phyloP scores from a whole-genome alignment of 1,140 invertebrate genomes.

The Diabrotica undecimpunctata region DNA sequence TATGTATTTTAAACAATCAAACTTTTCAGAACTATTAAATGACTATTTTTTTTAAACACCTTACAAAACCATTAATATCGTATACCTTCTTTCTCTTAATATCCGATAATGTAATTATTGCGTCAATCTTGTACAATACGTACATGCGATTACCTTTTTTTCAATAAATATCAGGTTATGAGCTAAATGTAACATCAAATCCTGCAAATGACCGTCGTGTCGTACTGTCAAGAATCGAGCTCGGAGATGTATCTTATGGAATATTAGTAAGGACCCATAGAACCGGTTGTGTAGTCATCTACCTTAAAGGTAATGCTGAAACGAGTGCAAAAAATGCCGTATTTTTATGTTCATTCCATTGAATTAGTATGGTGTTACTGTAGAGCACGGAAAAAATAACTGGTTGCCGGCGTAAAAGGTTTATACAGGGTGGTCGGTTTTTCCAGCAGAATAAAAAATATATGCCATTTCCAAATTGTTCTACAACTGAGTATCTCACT shows the following conservation, averaged over 20 bases:
- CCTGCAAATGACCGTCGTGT: background rate
- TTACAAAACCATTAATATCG: too few species aligned
- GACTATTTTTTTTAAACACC: too few species aligned
- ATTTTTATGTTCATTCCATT: conserved; percentile 1
- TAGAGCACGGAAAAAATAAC: conserved; percentile 2
- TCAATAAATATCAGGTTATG: background rate
- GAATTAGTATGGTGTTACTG: conserved; percentile 2
- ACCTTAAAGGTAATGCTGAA: conserved; percentile 1
- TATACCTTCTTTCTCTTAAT: too few species aligned
- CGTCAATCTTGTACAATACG: too few species aligned
- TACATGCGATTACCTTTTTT: too few species aligned
- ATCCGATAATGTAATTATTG: too few species aligned
- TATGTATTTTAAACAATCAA: too few species aligned
- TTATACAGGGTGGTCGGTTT: background rate
- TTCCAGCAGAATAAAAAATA: too few species aligned
- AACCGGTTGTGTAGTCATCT: background rate
- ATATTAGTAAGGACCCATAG: background rate
- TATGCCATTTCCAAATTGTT: too few species aligned
- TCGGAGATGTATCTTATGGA: background rate
- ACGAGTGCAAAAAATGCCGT: conserved; percentile 1
- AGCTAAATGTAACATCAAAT: background rate
- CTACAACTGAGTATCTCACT: too few species aligned
- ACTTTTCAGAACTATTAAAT: too few species aligned
- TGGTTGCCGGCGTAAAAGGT: background rate
- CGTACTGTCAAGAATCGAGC: background rate